phyloP scores from a whole-genome alignment of 2,888 invertebrate species.

The Hoplodrina blanda region DNA sequence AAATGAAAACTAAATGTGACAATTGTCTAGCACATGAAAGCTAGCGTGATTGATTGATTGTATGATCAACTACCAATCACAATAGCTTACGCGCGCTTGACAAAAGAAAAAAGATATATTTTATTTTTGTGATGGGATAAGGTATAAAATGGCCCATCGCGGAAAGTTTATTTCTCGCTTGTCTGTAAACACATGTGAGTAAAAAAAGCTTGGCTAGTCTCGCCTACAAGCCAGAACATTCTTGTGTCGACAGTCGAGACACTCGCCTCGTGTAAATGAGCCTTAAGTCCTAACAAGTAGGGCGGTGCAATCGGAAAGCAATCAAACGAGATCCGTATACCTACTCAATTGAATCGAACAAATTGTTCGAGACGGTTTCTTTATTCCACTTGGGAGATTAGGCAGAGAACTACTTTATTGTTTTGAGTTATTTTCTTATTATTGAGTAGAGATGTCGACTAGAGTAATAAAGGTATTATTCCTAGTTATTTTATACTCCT shows the following conservation, averaged over 20 bases:
- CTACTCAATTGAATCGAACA: conserved; percentile 24
- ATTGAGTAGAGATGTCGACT: neutral
- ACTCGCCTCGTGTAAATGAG: neutral
- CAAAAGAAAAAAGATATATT: too few relatives aligned
- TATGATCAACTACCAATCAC: too few relatives aligned
- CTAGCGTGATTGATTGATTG: too few relatives aligned
- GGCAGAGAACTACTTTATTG: conserved; percentile 18
- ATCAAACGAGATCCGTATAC: conserved; percentile 21
- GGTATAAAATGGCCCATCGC: too few relatives aligned
- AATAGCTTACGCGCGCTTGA: too few relatives aligned
- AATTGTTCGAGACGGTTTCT: conserved; percentile 20
- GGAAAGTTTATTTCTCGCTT: too few relatives aligned
- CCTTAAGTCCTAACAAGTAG: neutral
- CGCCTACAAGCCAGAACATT: neutral
- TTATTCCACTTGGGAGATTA: conserved; percentile 34
- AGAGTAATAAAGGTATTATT: neutral
- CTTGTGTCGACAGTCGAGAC: neutral
- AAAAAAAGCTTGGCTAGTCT: neutral
- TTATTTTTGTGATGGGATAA: too few relatives aligned
- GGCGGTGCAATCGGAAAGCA: conserved; percentile 27
- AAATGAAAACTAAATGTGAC: too few relatives aligned
- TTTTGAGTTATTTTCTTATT: conserved; percentile 11
- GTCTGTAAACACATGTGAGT: neutral
- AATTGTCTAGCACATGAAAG: too few relatives aligned
- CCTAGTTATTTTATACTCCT: too few relatives aligned